Conservation (phyloP, 2,113 vertebrate species). For the Archilochus colubris region DNA sequence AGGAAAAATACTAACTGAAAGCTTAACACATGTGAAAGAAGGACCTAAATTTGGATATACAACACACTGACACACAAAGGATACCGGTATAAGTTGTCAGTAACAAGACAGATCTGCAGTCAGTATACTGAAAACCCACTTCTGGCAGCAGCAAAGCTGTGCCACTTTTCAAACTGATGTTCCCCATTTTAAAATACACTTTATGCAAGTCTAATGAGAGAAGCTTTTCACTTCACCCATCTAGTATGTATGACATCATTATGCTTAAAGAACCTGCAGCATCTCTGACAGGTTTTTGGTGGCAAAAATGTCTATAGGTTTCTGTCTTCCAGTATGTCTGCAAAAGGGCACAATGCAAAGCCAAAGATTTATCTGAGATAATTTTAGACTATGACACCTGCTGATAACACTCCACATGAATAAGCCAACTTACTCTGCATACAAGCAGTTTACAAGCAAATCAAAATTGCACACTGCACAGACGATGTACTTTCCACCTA, state of each 20-base stretch:
- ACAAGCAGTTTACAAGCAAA: neutral
- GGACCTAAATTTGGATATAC: neutral
- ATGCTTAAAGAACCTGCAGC: neutral
- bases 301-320: neutral
- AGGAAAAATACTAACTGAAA: neutral
- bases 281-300: neutral
- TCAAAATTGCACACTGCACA: neutral
- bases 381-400: neutral
- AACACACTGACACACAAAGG: neutral
- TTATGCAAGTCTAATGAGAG: neutral
- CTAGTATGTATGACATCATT: neutral
- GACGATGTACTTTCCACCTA: neutral
- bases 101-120: neutral
- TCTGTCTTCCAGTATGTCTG: neutral
- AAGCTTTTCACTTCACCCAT: neutral
- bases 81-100: neutral
- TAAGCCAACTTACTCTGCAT: neutral
- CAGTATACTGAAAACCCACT: neutral
- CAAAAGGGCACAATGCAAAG: neutral
- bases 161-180: neutral
- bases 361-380: neutral
- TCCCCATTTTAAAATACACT: neutral
- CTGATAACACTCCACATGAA: fast-evolving
- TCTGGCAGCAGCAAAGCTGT: neutral
- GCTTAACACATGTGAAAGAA: neutral